Evolutionary conservation across 2,113 vertebrate genomes (phyloP), one percentile per base, ranked within the genome.

Genomic region (Nansenia antarctica): DNA sequence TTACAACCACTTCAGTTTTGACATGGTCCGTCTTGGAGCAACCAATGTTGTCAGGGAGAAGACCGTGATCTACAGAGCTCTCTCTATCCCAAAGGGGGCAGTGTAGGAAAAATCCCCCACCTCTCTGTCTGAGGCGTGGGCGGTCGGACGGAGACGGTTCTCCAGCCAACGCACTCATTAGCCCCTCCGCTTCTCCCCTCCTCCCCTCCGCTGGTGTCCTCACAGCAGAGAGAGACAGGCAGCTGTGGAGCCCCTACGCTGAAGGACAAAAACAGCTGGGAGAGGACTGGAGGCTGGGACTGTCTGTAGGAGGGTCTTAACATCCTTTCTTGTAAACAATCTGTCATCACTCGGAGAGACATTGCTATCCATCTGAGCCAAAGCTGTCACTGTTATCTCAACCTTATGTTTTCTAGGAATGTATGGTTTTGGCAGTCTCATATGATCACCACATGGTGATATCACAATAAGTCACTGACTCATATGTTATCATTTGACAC

Each of bases 221-320:
- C 67, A 22, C 0, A 5, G 65, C 22, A 6, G 53, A 73, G 59
- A 66, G 45, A 32, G 65, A 75, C 62, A 64, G 37, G 70, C 79
- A 79, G 76, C 72, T 82, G 82, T 73, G 54, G 66, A 32, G 27
- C 69, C 58, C 26, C 55, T 74, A 27, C 18, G 26, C 12, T 76
- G 62, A 85, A 84, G 76, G 66, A 86, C 49, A 77, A 80, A 84
- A 90, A 88, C 92, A 93, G 84, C 88, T 90, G 88, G 74, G 57
- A 62, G 18, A 35, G 39, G 53, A 29, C 30, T 26, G 22, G 26
- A 62, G 57, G 8, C 55, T 64, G 42, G 67, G 64, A 37, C 80
- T 74, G 78, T 79, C 31, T 34, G 73, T 68, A 14, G 60, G 45
- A 53, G 5, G 32, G 2, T 34, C 24, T 80, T 20, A 64, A 5